These are phyloP conservation scores for Streptopelia turtur DNA, from an alignment of 2,797 vertebrate genomes.

Conservation along the genomic window DNA sequence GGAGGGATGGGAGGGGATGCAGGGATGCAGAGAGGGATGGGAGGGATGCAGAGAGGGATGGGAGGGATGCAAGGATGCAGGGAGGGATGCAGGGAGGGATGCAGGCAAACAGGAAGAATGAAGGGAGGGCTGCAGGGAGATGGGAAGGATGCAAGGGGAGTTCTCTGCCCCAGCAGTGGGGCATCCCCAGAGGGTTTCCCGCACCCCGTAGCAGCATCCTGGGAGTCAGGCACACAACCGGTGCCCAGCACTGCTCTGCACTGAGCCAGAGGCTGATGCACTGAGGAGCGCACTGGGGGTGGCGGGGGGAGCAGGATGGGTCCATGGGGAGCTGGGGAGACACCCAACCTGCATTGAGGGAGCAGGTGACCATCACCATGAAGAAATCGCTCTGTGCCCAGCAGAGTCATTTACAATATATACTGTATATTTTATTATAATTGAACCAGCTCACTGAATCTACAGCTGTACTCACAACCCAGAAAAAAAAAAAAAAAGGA, in stretches of 20 bases:
- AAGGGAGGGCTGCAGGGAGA: not conserved
- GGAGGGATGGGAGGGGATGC: not conserved
- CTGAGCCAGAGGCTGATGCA: rapidly evolving
- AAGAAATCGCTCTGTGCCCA: not conserved
- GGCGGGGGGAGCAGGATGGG: not conserved
- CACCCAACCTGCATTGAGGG: not conserved
- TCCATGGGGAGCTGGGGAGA: not conserved
- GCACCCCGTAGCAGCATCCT: rapidly evolving
- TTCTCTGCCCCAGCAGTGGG: not conserved
- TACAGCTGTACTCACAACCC: slow-evolving; percentile 74
- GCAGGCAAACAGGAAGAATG: not conserved
- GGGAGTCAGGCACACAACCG: not conserved
- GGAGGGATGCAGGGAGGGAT: too few species aligned
- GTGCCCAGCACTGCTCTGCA: not conserved
- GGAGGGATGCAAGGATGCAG: not conserved
- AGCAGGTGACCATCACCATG: not conserved
- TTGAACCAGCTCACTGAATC: slow-evolving; percentile 69
- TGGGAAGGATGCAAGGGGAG: not conserved
- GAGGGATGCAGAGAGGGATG: not conserved
- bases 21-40: not conserved
- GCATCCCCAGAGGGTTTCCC: not conserved
- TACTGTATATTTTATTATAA: slow-evolving; percentile 73
- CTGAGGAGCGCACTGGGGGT: not conserved
- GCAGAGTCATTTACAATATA: slow-evolving; percentile 62
- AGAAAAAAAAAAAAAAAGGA: not conserved